Evolutionary conservation across 2,888 invertebrate genomes (phyloP).

Genomic region (Agrotis segetum): DNA sequence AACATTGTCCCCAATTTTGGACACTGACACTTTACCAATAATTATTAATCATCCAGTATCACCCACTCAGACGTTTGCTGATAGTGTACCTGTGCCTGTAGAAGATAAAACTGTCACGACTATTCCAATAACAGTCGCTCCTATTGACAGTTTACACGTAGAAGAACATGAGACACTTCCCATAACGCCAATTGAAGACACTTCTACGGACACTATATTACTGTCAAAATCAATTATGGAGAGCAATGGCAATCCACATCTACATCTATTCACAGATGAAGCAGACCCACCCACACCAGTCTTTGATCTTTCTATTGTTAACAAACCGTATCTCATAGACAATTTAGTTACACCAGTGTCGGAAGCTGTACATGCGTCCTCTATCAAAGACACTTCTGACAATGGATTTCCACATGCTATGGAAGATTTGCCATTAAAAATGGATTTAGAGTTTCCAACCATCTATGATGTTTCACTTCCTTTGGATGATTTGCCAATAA

Average conservation of each 20-base stretch:
- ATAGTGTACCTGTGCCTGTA: neutral
- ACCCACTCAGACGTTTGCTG: neutral
- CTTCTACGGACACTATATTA: neutral
- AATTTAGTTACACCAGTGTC: slow-evolving; percentile 4
- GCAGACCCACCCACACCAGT: neutral
- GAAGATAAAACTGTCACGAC: neutral
- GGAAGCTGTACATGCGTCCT: neutral
- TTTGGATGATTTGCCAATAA: neutral
- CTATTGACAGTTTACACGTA: neutral
- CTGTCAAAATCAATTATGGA: neutral
- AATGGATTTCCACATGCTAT: neutral
- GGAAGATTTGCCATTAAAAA: slow-evolving; percentile 6
- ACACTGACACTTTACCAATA: neutral
- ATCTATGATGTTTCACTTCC: neutral
- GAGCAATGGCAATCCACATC: neutral
- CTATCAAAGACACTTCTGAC: neutral
- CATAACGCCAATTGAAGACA: neutral
- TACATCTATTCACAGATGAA: neutral
- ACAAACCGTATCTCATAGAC: slow-evolving; percentile 11
- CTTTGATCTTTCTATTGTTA: neutral
- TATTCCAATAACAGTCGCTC: neutral
- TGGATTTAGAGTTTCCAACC: neutral
- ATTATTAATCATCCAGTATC: neutral
- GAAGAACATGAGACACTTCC: neutral
- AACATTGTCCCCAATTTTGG: neutral